A percentile compares a stretch with the other conserved stretches of the same genome.
phyloP scores from a whole-genome alignment of 1,140 invertebrate species.

The Cydia strobilella region DNA sequence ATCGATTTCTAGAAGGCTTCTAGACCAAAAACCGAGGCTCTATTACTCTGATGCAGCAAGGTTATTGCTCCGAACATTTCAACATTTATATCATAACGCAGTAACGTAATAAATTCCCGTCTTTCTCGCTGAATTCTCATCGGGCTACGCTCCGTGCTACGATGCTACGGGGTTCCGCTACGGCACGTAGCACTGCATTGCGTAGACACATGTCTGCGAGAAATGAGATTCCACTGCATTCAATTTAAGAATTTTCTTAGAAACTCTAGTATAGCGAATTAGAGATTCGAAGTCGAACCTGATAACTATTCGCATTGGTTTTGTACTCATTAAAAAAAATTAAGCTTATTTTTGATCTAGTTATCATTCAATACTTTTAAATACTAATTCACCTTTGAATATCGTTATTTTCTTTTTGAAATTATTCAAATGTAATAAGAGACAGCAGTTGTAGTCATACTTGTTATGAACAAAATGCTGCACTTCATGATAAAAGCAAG shows the following conservation, averaged over 20 bases:
- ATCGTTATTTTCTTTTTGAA: no score
- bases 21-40: no score
- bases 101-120: conserved; percentile 28
- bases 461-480: no score
- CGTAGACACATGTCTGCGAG: conserved; percentile 17
- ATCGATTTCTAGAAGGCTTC: no score
- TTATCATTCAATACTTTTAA: no score
- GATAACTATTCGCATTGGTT: neutral
- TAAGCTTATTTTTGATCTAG: no score
- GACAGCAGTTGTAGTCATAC: no score
- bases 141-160: neutral
- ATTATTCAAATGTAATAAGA: no score
- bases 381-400: no score
- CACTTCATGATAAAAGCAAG: no score
- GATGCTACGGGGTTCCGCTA: neutral
- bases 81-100: neutral
- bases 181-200: conserved; percentile 31
- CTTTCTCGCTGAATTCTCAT: conserved; percentile 30
- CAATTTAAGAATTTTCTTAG: neutral
- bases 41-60: no score
- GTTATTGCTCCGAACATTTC: neutral
- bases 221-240: conserved; percentile 11
- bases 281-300: neutral
- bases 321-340: neutral
- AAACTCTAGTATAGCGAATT: neutral